Conservation (phyloP, 2,797 vertebrate species). For the Lithobates pipiens region DNA sequence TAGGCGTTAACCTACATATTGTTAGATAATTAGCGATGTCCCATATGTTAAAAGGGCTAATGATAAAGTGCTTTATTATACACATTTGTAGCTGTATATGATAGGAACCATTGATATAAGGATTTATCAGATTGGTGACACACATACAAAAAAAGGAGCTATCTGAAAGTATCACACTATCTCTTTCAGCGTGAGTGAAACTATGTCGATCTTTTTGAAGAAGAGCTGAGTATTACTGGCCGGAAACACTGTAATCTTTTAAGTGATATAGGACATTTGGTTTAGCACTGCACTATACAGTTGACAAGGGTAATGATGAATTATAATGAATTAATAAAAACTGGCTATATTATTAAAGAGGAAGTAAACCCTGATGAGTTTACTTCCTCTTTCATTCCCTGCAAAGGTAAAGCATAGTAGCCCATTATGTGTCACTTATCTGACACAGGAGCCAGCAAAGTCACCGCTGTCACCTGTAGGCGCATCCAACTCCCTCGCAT, state of each 20-base stretch:
- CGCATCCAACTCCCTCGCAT: too few species aligned
- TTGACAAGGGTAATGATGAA: too few species aligned
- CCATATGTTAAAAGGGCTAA: not conserved
- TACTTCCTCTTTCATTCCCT: too few species aligned
- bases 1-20: slow-evolving; percentile 14
- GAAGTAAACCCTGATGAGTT: too few species aligned
- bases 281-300: not conserved
- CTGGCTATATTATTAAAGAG: too few species aligned
- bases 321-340: too few species aligned
- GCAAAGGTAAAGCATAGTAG: too few species aligned
- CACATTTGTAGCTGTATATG: slow-evolving; percentile 3
- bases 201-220: not conserved
- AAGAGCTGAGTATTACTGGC: not conserved
- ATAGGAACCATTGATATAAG: not conserved
- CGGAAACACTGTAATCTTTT: not conserved
- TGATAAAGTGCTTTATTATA: not conserved
- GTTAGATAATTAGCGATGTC: not conserved
- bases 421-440: too few species aligned
- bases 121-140: not conserved
- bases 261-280: not conserved
- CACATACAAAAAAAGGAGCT: not conserved
- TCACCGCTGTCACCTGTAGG: too few species aligned
- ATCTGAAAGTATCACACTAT: not conserved
- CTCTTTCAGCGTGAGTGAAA: slow-evolving; percentile 3
- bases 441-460: too few species aligned